Percentiles rank a stretch among this genome's conserved stretches.
Evolutionary conservation across 2,797 vertebrate species (phyloP).

Genomic region (Semotilus atromaculatus): DNA sequence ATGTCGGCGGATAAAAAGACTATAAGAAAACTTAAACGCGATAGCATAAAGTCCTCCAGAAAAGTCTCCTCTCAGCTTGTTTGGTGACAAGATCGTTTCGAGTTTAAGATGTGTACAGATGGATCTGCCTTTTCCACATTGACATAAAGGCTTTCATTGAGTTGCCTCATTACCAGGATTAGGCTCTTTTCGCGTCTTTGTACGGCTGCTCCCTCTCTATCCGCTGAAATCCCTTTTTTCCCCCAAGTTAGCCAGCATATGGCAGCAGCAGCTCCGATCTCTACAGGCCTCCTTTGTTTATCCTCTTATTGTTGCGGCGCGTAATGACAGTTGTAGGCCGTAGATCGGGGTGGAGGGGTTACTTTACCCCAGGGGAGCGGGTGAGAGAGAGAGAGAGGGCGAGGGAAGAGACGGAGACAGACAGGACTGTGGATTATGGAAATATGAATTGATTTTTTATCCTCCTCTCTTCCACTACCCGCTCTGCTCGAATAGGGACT

Average conservation of each 20-base stretch:
- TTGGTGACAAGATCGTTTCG: slow-evolving; percentile 71
- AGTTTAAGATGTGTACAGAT: slow-evolving; percentile 81
- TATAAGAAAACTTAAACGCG: neutral
- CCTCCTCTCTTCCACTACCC: slow-evolving; percentile 61
- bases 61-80: neutral
- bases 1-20: neutral
- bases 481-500: slow-evolving; percentile 81
- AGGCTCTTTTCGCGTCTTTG: slow-evolving; percentile 73
- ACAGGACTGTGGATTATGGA: slow-evolving; percentile 99
- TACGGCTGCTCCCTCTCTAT: slow-evolving; percentile 65
- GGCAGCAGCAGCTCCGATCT: slow-evolving; percentile 87
- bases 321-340: slow-evolving; percentile 99
- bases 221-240: slow-evolving; percentile 73
- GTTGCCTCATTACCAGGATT: slow-evolving; percentile 84
- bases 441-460: slow-evolving; percentile 98
- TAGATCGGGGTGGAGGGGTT: slow-evolving; percentile 92
- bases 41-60: neutral
- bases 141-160: slow-evolving; percentile 83
- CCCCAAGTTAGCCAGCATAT: slow-evolving; percentile 91
- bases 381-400: slow-evolving; percentile 6
- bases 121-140: slow-evolving; percentile 80
- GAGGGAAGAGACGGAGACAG: slow-evolving; percentile 77
- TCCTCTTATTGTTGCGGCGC: slow-evolving; percentile 92
- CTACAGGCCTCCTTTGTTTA: slow-evolving; percentile 90
- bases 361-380: slow-evolving; percentile 92